These are phyloP conservation scores for Casuarius casuarius DNA, from an alignment of 2,113 vertebrate species.

Conservation along the genomic window DNA sequence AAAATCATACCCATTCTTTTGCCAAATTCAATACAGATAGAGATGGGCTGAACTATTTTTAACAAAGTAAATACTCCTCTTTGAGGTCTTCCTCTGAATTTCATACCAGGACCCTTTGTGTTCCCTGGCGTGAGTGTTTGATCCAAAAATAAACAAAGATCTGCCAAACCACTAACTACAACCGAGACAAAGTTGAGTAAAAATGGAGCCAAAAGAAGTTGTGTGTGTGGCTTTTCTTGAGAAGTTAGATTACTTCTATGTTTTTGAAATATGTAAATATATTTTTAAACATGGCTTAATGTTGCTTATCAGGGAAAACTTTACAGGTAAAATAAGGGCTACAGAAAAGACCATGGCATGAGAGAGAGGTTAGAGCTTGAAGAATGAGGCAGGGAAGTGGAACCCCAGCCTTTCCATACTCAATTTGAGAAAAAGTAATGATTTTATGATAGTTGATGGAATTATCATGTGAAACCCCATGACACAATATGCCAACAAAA, in stretches of 20 bases:
- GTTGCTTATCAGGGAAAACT: neutral
- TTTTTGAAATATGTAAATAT: conserved; percentile 53
- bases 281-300: conserved; percentile 31
- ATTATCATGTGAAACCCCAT: conserved; percentile 21
- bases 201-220: conserved; percentile 64
- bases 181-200: conserved; percentile 64
- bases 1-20: conserved; percentile 82
- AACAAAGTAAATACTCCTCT: conserved; percentile 80
- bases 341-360: neutral
- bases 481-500: neutral
- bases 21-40: conserved; percentile 82
- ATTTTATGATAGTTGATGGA: neutral
- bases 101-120: conserved; percentile 80
- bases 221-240: conserved; percentile 53
- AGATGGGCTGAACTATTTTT: conserved; percentile 80
- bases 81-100: conserved; percentile 81
- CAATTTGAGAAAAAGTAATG: neutral
- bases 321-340: neutral
- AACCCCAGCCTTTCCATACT: neutral
- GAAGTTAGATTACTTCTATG: conserved; percentile 60
- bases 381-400: neutral
- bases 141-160: conserved; percentile 79
- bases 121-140: conserved; percentile 75
- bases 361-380: neutral
- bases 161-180: conserved; percentile 83